Evolutionary conservation across 1,140 invertebrate genomes (phyloP).

Genomic region (Holcopasites calliopsidis): DNA sequence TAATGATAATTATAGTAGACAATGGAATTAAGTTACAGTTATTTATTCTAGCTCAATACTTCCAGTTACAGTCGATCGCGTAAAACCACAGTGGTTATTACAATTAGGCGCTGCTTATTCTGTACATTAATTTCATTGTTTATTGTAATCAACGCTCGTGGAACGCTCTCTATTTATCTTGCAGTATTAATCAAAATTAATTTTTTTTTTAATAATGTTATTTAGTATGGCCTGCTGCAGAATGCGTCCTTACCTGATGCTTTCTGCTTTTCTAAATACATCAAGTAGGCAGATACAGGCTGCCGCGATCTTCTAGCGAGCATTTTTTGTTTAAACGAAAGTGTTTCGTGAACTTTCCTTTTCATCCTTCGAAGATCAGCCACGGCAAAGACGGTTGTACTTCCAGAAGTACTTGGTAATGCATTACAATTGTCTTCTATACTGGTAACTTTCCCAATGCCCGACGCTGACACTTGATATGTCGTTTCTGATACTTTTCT

Average conservation of each 20-base stretch:
- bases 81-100: background rate
- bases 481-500: conserved; percentile 29
- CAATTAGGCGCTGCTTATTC: too few relatives aligned
- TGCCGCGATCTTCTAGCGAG: conserved; percentile 59
- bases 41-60: too few relatives aligned
- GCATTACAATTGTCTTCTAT: conserved; percentile 39
- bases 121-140: too few relatives aligned
- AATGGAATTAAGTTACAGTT: conserved; percentile 20
- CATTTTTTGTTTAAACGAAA: conserved; percentile 61
- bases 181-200: too few relatives aligned
- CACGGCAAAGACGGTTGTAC: conserved; percentile 62
- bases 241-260: conserved; percentile 1
- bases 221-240: background rate
- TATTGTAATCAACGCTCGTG: too few relatives aligned
- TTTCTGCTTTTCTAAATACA: conserved; percentile 62
- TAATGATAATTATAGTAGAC: too few relatives aligned
- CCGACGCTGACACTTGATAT: conserved; percentile 26
- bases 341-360: background rate
- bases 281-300: conserved; percentile 52
- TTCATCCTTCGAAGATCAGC: conserved; percentile 53
- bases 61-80: background rate
- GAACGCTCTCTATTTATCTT: too few relatives aligned
- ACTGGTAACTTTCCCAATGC: conserved; percentile 26
- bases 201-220: too few relatives aligned
- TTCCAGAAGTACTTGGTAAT: conserved; percentile 48